Base-by-base conservation (phyloP, 2,888 invertebrate species). In the Apomyelois bistriatella region DNA sequence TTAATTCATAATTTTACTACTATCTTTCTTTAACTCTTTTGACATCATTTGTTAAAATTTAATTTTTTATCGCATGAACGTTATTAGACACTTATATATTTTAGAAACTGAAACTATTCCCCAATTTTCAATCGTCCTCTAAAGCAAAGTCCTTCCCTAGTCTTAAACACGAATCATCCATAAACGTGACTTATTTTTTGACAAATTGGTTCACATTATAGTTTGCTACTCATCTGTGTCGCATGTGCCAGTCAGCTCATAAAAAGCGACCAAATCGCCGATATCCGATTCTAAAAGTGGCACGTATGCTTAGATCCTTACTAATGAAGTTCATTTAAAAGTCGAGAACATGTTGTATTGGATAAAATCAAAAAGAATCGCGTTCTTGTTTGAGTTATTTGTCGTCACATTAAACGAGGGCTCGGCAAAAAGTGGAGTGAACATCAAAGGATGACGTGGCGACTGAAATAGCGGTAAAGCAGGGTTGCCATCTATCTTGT, bases 361-460 rank as follows among this genome's bases (percentile, higher is more conserved):
- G 81, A 84, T 82, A 81, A 84, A 83, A 85, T 79, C 75, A 87
- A 84, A 86, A 86, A 82, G 76, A 79, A 66, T 72, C 64, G 73
- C 79, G 71, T 77, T 79, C 72, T 79, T 77, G 80, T 79, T 84
- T 83, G 83, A 86, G 82, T 85, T 88, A 87, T 89, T 87, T 88
- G 89, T 89, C 89, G 82, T 86, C 87, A 75, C 86, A 86, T 87
- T 84, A 88, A 85, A 82, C 82, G 72, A 85, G 82, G 79, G 78
- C 78, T 78, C 65, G 61, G 77, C 87, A 86, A 88, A 89, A 89
- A 85, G 86, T 79, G 70, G 75, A 75, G 71, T 65, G 66, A 74
- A 84, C 79, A 87, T 90, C 89, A 90, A 90, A 90, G 78, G 72
- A 70, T 86, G 85, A 85, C 82, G 83, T 70, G 79, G 72, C 72